Percentiles rank a stretch among this genome's conserved stretches.
Evolutionary conservation across 2,888 invertebrate genomes (phyloP).

Genomic region (Perizoma flavofasciatum): DNA sequence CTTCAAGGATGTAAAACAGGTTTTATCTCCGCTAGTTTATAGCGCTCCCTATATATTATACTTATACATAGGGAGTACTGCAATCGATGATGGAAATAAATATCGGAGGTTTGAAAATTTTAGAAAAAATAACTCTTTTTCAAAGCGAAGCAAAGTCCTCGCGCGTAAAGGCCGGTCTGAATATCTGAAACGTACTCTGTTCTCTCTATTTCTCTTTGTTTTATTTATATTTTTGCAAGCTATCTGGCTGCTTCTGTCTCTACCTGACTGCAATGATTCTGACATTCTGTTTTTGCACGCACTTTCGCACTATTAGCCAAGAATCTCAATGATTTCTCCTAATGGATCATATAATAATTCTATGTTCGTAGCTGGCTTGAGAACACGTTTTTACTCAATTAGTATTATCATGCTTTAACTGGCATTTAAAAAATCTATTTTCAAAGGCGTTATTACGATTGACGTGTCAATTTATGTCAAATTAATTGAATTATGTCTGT

Average conservation of each 20-base stretch:
- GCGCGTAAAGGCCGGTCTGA: no score
- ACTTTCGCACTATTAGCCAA: slow-evolving; percentile 4
- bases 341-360: slow-evolving; percentile 9
- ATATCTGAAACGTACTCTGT: no score
- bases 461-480: slow-evolving; percentile 24
- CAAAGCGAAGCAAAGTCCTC: no score
- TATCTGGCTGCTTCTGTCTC: not conserved
- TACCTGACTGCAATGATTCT: slow-evolving; percentile 11
- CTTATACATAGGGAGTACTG: no score
- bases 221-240: no score
- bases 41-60: no score
- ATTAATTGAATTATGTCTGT: slow-evolving; percentile 25
- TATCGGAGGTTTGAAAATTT: no score
- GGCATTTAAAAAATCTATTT: slow-evolving; percentile 9
- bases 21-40: no score
- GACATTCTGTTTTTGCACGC: slow-evolving; percentile 16
- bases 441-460: slow-evolving; percentile 20
- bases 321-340: slow-evolving; percentile 13
- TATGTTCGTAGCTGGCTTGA: slow-evolving; percentile 5
- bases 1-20: no score
- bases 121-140: no score
- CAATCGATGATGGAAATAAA: no score
- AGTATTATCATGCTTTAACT: not conserved
- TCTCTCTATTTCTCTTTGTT: no score
- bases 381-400: slow-evolving; percentile 6